Conservation (phyloP, 2,888 invertebrate species). For the Bugulina stolonifera region DNA sequence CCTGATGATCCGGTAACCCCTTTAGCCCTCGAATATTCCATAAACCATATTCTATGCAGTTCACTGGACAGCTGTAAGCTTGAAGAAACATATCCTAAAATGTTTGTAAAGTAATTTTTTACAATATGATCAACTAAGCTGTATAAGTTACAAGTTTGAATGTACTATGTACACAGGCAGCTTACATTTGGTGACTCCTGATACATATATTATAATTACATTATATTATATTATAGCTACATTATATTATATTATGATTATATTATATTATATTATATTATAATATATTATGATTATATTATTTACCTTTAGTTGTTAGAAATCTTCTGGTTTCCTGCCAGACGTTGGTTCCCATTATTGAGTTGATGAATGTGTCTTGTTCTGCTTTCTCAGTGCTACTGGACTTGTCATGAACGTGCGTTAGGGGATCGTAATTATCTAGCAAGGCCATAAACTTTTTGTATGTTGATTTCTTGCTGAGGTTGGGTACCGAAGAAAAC, state of each 20-base stretch:
- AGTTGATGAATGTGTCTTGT: slow-evolving; percentile 73
- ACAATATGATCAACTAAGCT: too few relatives aligned
- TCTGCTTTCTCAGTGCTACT: slow-evolving; percentile 68
- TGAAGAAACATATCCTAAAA: background rate
- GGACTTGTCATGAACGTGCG: slow-evolving; percentile 66
- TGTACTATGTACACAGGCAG: too few relatives aligned
- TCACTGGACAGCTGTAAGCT: background rate
- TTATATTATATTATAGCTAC: too few relatives aligned
- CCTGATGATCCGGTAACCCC: slow-evolving; percentile 54
- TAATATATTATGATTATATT: background rate
- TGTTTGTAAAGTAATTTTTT: too few relatives aligned
- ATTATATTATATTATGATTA: too few relatives aligned
- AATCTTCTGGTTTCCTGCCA: slow-evolving; percentile 69
- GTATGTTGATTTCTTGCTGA: slow-evolving; percentile 59
- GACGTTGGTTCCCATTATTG: slow-evolving; percentile 69
- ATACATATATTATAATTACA: too few relatives aligned
- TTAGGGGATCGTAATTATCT: slow-evolving; percentile 77
- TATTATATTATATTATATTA: too few relatives aligned
- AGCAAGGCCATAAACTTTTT: slow-evolving; percentile 67
- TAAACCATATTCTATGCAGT: slow-evolving; percentile 15
- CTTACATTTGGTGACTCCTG: too few relatives aligned
- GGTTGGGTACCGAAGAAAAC: slow-evolving; percentile 35
- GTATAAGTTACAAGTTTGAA: too few relatives aligned
- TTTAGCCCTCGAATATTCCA: slow-evolving; percentile 1
- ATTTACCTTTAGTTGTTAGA: slow-evolving; percentile 58